These are phyloP conservation scores for Drosophila busckii DNA, from an alignment of 1,140 invertebrate genomes.

Conservation along the genomic window DNA sequence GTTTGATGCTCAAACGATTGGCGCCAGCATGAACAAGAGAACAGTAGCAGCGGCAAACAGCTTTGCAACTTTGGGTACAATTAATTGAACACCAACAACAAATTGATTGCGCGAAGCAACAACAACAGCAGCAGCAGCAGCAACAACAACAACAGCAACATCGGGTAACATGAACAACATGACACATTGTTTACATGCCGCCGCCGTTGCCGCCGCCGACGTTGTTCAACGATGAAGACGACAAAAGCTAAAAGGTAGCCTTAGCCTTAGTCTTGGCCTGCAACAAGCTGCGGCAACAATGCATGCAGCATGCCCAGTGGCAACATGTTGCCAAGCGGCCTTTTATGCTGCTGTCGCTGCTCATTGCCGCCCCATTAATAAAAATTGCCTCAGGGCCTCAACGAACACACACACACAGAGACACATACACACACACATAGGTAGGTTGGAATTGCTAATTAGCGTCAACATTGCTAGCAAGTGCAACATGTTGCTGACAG, in stretches of 20 bases:
- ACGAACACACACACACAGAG: conserved; percentile 10
- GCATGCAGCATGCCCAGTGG: conserved; percentile 15
- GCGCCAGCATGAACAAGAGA: conserved; percentile 31
- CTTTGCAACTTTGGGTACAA: conserved; percentile 58
- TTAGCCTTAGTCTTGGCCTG: conserved; percentile 5
- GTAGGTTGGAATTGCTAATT: conserved; percentile 52
- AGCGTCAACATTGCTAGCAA: conserved; percentile 58
- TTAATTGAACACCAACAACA: conserved; percentile 76
- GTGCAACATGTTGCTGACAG: conserved; percentile 72
- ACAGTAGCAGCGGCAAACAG: conserved; percentile 46
- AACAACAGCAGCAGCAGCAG: conserved; percentile 32
- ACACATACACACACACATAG: conserved; percentile 19
- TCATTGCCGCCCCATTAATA: conserved; percentile 44
- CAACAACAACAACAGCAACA: conserved; percentile 9
- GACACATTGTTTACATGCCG: conserved; percentile 74
- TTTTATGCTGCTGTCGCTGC: conserved; percentile 24
- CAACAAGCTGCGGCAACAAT: conserved; percentile 43
- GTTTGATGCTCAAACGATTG: conserved; percentile 40
- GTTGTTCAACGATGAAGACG: conserved; percentile 71
- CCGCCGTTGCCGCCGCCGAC: conserved; percentile 36
- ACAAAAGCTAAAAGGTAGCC: conserved; percentile 45
- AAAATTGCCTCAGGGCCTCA: conserved; percentile 11
- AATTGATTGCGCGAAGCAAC: conserved; percentile 68
- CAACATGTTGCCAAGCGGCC: conserved; percentile 65
- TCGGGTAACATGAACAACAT: conserved; percentile 50